Conservation (phyloP, 2,888 invertebrate genomes). For the Galerucella calmariensis region DNA sequence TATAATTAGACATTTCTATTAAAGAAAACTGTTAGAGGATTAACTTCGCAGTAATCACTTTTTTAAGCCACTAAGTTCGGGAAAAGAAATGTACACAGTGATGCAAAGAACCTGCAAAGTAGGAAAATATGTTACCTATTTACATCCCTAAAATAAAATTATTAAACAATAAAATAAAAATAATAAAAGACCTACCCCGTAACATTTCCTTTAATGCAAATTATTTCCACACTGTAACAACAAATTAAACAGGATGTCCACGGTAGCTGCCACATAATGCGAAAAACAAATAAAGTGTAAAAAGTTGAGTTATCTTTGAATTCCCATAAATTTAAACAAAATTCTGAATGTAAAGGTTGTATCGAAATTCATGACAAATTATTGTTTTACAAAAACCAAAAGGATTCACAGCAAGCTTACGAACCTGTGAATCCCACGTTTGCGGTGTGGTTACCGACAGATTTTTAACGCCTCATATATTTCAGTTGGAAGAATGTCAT, state of each 20-base stretch:
- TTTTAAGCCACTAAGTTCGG: conserved; percentile 55
- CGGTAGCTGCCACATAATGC: background rate
- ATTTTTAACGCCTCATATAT: no score
- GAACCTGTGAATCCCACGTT: no score
- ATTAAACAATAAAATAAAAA: conserved; percentile 2
- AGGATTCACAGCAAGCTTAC: no score
- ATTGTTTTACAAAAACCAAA: no score
- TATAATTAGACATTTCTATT: conserved; percentile 52
- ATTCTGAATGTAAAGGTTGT: no score
- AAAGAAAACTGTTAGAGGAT: conserved; percentile 48
- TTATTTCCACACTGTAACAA: background rate
- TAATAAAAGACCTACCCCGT: background rate
- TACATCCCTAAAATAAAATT: background rate
- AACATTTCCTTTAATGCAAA: conserved; percentile 7
- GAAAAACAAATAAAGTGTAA: background rate
- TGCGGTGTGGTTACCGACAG: no score
- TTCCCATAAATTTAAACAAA: background rate
- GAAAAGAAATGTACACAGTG: conserved; percentile 38
- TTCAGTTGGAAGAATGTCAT: no score
- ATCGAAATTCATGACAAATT: no score
- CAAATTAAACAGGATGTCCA: background rate
- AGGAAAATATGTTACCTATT: background rate
- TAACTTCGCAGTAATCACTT: conserved; percentile 50
- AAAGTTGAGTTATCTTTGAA: background rate
- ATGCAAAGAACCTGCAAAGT: background rate